phyloP scores from a whole-genome alignment of 2,888 invertebrate genomes.

The Vesta saturnalis region DNA sequence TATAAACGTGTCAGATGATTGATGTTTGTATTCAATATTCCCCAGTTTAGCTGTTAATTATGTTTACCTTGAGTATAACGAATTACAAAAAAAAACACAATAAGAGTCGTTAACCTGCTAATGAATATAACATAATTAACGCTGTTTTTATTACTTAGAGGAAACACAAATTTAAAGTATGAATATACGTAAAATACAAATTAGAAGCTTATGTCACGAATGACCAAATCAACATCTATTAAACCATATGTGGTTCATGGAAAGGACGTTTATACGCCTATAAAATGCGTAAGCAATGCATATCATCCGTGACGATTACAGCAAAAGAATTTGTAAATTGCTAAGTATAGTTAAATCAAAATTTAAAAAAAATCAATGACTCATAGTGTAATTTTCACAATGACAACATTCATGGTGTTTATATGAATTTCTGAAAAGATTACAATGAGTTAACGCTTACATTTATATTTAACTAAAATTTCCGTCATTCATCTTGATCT shows the following conservation, averaged over 20 bases:
- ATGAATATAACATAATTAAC: too few species aligned
- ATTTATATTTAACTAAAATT: too few species aligned
- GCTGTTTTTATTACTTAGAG: too few species aligned
- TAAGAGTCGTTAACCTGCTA: background rate
- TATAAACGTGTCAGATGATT: too few species aligned
- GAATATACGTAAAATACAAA: too few species aligned
- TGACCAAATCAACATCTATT: background rate
- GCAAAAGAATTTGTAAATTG: background rate
- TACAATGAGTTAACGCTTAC: too few species aligned
- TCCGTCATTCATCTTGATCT: too few species aligned
- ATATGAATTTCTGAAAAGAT: too few species aligned
- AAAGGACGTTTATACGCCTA: background rate
- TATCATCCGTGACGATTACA: background rate
- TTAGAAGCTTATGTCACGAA: background rate
- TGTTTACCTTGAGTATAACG: background rate
- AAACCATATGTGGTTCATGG: background rate
- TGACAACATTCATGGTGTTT: background rate
- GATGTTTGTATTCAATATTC: too few species aligned
- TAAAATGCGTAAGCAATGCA: background rate
- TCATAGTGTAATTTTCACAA: background rate
- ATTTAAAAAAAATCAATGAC: background rate
- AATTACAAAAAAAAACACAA: background rate
- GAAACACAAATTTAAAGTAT: too few species aligned
- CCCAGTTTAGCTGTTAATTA: background rate
- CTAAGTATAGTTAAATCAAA: background rate